phyloP scores from a whole-genome alignment of 2,797 vertebrate genomes.

The Percopsis omiscomaycus region DNA sequence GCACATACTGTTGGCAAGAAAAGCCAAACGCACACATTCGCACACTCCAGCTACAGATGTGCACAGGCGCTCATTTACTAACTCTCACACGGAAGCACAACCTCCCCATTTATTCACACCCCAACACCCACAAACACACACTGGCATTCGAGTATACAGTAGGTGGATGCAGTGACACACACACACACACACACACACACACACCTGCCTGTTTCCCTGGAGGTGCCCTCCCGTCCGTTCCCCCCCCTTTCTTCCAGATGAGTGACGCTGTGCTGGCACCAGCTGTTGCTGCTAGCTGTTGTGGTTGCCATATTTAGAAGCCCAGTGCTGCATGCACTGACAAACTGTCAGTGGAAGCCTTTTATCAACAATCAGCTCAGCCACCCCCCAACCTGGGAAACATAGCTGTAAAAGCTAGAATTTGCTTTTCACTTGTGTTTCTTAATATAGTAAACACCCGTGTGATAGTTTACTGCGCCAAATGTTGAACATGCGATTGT shows the following conservation, averaged over 20 bases:
- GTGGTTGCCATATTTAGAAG: conserved; percentile 64
- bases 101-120: conserved; percentile 13
- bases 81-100: conserved; percentile 6
- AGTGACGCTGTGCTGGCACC: conserved; percentile 36
- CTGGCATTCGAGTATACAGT: no score
- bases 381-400: conserved; percentile 42
- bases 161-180: not conserved
- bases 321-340: conserved; percentile 32
- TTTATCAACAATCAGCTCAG: conserved; percentile 39
- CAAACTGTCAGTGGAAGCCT: conserved; percentile 58
- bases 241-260: conserved; percentile 23
- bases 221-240: conserved; percentile 21
- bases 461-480: no score
- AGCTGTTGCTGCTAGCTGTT: conserved; percentile 51
- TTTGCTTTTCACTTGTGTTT: no score
- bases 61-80: conserved; percentile 13
- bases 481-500: conserved; percentile 35
- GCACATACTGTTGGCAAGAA: conserved; percentile 21
- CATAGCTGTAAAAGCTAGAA: conserved; percentile 12
- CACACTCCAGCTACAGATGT: conserved; percentile 3
- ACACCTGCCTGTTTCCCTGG: conserved; percentile 11
- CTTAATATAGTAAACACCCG: no score
- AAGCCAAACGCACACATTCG: not conserved
- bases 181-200: conserved; percentile 16
- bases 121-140: not conserved